Evolutionary conservation across 2,888 invertebrate genomes (phyloP).

Genomic region (Heliconius cydno): DNA sequence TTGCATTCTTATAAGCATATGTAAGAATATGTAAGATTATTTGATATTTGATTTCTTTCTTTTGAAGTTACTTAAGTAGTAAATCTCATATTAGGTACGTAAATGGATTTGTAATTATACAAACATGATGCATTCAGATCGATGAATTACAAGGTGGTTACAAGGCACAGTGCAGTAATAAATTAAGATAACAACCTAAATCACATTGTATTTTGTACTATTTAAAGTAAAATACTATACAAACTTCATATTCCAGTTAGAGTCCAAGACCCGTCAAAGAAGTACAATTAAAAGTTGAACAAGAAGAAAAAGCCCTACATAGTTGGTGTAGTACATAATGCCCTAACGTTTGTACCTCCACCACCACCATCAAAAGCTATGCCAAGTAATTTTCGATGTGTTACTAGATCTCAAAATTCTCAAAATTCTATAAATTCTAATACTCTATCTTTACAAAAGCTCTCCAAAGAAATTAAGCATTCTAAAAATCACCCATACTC

Average conservation of each 20-base stretch:
- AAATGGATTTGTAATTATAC: background rate
- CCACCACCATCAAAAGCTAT: slow-evolving; percentile 58
- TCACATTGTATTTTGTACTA: background rate
- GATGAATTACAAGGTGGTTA: too few relatives aligned
- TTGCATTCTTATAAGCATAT: too few relatives aligned
- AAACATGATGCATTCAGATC: background rate
- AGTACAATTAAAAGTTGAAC: slow-evolving; percentile 57
- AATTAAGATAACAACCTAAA: background rate
- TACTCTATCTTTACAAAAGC: slow-evolving; percentile 36
- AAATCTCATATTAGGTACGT: background rate
- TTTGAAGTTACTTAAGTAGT: background rate
- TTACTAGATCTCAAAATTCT: slow-evolving; percentile 71
- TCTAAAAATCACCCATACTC: slow-evolving; percentile 53
- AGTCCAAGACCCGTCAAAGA: slow-evolving; percentile 53
- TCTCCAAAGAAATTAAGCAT: slow-evolving; percentile 37
- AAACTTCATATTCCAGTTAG: background rate
- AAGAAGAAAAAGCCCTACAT: slow-evolving; percentile 75
- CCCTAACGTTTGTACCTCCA: slow-evolving; percentile 60
- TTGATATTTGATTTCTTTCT: background rate
- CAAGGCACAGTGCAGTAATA: background rate
- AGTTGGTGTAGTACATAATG: slow-evolving; percentile 60
- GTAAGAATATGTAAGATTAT: too few relatives aligned
- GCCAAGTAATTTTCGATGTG: slow-evolving; percentile 67
- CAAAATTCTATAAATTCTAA: slow-evolving; percentile 55
- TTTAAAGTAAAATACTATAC: background rate